These are phyloP conservation scores for Rhodeus uyekii DNA, from an alignment of 2,797 vertebrate genomes.

Conservation along the genomic window DNA sequence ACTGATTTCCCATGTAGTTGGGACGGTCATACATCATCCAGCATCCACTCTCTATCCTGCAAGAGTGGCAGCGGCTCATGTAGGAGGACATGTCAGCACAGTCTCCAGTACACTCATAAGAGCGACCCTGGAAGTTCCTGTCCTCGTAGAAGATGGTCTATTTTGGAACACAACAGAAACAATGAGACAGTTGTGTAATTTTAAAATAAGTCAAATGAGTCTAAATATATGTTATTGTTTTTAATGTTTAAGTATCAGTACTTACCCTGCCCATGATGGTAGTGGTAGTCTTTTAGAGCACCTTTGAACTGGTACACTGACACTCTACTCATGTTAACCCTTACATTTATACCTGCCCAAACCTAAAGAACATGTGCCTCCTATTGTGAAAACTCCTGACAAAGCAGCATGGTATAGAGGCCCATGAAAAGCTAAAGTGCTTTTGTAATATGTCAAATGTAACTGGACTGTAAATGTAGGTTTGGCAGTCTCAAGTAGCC, in stretches of 20 bases:
- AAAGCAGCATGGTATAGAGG: slow-evolving; percentile 68
- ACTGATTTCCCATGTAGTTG: slow-evolving; percentile 62
- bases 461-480: slow-evolving; percentile 52
- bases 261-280: slow-evolving; percentile 51
- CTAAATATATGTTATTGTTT: neutral
- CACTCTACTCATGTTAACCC: slow-evolving; percentile 62
- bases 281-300: slow-evolving; percentile 14
- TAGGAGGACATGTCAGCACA: slow-evolving; percentile 67
- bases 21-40: slow-evolving; percentile 63
- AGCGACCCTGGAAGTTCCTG: slow-evolving; percentile 75
- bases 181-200: neutral
- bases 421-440: slow-evolving; percentile 51
- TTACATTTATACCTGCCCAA: slow-evolving; percentile 70
- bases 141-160: slow-evolving; percentile 76
- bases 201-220: neutral
- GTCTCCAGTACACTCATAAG: slow-evolving; percentile 73
- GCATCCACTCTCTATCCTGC: slow-evolving; percentile 63
- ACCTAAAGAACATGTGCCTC: slow-evolving; percentile 64
- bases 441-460: slow-evolving; percentile 62
- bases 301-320: slow-evolving; percentile 62
- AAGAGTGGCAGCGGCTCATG: slow-evolving; percentile 65
- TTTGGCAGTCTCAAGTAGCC: neutral
- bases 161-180: neutral
- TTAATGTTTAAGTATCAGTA: neutral
- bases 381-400: slow-evolving; percentile 74